A percentile compares a stretch with the other conserved stretches of the same genome.
Evolutionary conservation across 2,797 vertebrate genomes (phyloP).

Genomic region (Helostoma temminkii): DNA sequence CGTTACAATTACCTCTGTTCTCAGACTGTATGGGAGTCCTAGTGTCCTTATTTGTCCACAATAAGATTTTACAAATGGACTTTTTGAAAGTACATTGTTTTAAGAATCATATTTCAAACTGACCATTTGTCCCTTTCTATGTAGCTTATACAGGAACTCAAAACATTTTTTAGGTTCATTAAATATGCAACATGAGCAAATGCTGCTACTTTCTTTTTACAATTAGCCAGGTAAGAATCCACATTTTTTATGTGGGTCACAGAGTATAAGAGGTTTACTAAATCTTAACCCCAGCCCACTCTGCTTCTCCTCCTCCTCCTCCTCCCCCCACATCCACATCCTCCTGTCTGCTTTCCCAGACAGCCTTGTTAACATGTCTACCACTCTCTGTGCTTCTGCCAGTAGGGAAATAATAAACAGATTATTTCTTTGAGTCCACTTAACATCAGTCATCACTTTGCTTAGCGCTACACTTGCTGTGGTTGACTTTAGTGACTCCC

Average conservation of each 20-base stretch:
- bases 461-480: neutral
- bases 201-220: neutral
- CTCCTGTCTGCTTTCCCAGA: conserved; percentile 68
- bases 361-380: conserved; percentile 73
- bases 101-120: no score
- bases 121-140: no score
- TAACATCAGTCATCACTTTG: conserved; percentile 47
- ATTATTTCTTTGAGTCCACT: conserved; percentile 61
- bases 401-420: conserved; percentile 71
- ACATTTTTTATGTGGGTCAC: conserved; percentile 18
- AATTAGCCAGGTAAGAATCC: neutral
- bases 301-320: conserved; percentile 24
- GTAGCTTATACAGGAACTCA: neutral
- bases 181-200: neutral
- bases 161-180: neutral
- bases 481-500: conserved; percentile 48
- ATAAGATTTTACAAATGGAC: no score
- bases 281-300: neutral
- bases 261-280: neutral
- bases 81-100: no score
- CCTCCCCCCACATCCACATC: conserved; percentile 37
- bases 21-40: conserved; percentile 30
- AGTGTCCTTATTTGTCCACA: conserved; percentile 2
- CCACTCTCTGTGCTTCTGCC: conserved; percentile 60
- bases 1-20: conserved; percentile 26